phyloP scores from a whole-genome alignment of 1,140 invertebrate species.

The Drosophila jambulina region DNA sequence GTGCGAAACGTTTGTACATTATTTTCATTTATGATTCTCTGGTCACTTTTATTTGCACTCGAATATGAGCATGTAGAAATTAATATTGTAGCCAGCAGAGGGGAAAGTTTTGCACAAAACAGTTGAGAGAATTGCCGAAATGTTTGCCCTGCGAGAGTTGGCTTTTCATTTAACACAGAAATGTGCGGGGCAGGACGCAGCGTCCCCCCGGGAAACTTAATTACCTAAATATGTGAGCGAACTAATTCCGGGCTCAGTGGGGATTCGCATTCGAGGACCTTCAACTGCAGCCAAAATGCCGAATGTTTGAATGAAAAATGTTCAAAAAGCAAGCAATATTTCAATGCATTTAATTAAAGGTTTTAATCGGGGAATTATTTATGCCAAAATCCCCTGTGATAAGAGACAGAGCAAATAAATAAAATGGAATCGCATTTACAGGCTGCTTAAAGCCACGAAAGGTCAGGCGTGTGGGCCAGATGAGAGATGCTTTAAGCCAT shows the following conservation, averaged over 20 bases:
- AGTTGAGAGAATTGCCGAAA: constrained; percentile 48
- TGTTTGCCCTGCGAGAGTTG: constrained; percentile 44
- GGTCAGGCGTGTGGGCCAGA: constrained; percentile 23
- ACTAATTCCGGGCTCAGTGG: constrained; percentile 23
- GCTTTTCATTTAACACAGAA: constrained; percentile 62
- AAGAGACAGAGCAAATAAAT: constrained; percentile 10
- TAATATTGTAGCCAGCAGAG: constrained; percentile 50
- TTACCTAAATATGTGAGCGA: constrained; percentile 52
- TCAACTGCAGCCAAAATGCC: not conserved
- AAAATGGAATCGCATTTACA: constrained; percentile 23
- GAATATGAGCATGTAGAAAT: constrained; percentile 52
- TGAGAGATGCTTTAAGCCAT: constrained; percentile 4
- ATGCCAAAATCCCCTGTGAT: constrained; percentile 18
- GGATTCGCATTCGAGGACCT: not conserved
- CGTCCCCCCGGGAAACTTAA: constrained; percentile 19
- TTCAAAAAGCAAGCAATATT: not conserved
- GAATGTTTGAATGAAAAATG: constrained; percentile 16
- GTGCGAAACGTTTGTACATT: constrained; percentile 78
- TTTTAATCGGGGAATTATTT: constrained; percentile 31
- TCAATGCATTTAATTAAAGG: constrained; percentile 36
- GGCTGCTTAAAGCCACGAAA: constrained; percentile 6
- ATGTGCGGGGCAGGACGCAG: constrained; percentile 8
- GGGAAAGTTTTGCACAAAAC: constrained; percentile 14
- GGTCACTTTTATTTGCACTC: constrained; percentile 63
- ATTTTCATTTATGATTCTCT: constrained; percentile 67